A percentile compares a stretch with the other conserved stretches of the same genome.
Conservation (phyloP, 2,888 invertebrate genomes). For the Linnaemya tessellans region DNA sequence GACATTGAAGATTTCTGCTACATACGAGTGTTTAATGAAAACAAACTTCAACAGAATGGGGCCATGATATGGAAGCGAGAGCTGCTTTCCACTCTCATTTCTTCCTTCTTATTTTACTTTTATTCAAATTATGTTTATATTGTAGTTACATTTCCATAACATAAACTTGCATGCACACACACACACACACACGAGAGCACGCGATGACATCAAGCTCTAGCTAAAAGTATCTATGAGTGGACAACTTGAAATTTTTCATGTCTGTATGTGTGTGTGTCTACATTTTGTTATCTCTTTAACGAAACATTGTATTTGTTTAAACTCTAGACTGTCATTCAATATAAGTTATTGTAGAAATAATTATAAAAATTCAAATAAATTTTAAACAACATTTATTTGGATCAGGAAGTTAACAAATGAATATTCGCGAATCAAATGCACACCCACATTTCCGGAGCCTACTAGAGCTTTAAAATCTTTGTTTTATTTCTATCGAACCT, state of each 20-base stretch:
- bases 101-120: not conserved
- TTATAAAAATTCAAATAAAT: conserved; percentile 39
- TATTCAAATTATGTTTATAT: conserved; percentile 27
- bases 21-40: not conserved
- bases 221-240: not conserved
- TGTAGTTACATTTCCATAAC: not conserved
- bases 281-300: not conserved
- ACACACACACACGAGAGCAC: not conserved
- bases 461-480: not conserved
- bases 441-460: not conserved
- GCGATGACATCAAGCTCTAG: conserved; percentile 5
- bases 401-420: conserved; percentile 37
- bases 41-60: not conserved
- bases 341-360: conserved; percentile 35
- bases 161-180: conserved; percentile 23
- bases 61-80: conserved; percentile 18
- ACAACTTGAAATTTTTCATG: not conserved
- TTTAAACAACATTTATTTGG: conserved; percentile 37
- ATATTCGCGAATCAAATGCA: not conserved
- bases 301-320: not conserved
- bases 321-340: not conserved
- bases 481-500: conserved; percentile 19
- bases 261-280: not conserved
- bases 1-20: conserved; percentile 4
- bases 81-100: not conserved